phyloP scores from a whole-genome alignment of 2,797 vertebrate species.

The Distichodus sexfasciatus region DNA sequence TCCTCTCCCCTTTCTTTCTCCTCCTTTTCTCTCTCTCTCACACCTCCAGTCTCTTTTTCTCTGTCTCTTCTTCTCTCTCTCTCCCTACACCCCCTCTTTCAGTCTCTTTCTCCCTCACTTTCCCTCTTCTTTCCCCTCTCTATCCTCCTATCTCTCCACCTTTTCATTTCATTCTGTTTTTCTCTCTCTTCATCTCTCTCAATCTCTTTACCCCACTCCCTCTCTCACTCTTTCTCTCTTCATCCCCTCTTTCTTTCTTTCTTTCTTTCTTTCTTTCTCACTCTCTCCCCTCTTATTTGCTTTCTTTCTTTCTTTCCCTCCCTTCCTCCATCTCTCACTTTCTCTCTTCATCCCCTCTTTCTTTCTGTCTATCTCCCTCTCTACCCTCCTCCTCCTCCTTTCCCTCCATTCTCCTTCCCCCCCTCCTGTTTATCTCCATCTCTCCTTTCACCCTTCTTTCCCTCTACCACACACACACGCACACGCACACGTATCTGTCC shows the following conservation, averaged over 20 bases:
- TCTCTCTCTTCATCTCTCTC: neutral
- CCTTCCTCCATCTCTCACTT: slow-evolving; percentile 17
- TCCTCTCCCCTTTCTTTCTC: slow-evolving; percentile 22
- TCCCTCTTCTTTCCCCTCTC: neutral
- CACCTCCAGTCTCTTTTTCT: too few relatives aligned
- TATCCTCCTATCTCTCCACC: neutral
- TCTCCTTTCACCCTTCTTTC: slow-evolving; percentile 8
- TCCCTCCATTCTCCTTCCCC: neutral
- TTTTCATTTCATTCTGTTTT: too few relatives aligned
- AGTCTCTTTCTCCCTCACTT: neutral
- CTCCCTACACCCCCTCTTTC: slow-evolving; percentile 28
- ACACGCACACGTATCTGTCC: neutral
- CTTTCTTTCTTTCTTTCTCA: neutral
- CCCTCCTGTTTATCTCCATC: slow-evolving; percentile 12
- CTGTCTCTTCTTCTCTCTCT: neutral
- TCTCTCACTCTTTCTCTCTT: neutral
- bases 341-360: neutral
- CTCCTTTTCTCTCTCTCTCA: neutral
- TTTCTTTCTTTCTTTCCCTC: neutral
- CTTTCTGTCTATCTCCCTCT: neutral
- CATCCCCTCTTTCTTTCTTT: neutral
- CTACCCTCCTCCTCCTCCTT: neutral
- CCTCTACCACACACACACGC: slow-evolving; percentile 21
- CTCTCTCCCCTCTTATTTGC: neutral
- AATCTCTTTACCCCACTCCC: neutral